phyloP scores from a whole-genome alignment of 2,888 invertebrate genomes.

The Epistrophe eligans region DNA sequence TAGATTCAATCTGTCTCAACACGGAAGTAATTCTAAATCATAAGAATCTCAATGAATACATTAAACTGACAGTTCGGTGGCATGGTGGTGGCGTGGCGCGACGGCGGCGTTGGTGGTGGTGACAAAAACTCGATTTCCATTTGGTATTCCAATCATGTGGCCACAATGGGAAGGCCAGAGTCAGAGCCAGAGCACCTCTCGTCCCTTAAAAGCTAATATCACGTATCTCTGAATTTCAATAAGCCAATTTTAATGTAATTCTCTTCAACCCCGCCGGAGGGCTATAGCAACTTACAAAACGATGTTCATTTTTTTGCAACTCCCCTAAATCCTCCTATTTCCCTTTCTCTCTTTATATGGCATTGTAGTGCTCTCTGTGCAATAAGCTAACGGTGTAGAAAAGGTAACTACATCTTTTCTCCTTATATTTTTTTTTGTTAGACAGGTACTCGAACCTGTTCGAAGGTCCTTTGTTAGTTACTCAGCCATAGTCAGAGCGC shows the following conservation, averaged over 20 bases:
- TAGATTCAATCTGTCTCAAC: conserved; percentile 72
- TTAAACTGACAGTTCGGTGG: conserved; percentile 48
- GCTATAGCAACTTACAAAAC: conserved; percentile 18
- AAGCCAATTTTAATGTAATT: conserved; percentile 73
- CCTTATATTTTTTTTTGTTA: neutral
- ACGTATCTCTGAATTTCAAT: conserved; percentile 74
- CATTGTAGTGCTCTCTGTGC: conserved; percentile 20
- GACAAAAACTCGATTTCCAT: conserved; percentile 54
- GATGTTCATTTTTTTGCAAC: conserved; percentile 55
- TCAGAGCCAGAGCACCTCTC: neutral
- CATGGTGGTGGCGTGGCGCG: neutral
- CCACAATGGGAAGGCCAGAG: conserved; percentile 39
- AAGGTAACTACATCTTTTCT: conserved; percentile 37
- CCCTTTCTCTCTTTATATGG: neutral
- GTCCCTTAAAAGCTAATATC: conserved; percentile 61
- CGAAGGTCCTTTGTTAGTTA: conserved; percentile 43
- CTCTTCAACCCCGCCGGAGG: conserved; percentile 8
- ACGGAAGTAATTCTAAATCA: conserved; percentile 64
- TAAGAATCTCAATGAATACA: conserved; percentile 65
- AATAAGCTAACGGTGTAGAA: conserved; percentile 15
- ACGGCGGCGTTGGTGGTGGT: neutral
- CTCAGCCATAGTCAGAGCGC: neutral
- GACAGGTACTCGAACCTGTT: conserved; percentile 21
- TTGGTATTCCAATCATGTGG: conserved; percentile 68
- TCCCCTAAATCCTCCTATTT: neutral